phyloP scores from a whole-genome alignment of 2,888 invertebrate genomes.

The Mythimna pallens region DNA sequence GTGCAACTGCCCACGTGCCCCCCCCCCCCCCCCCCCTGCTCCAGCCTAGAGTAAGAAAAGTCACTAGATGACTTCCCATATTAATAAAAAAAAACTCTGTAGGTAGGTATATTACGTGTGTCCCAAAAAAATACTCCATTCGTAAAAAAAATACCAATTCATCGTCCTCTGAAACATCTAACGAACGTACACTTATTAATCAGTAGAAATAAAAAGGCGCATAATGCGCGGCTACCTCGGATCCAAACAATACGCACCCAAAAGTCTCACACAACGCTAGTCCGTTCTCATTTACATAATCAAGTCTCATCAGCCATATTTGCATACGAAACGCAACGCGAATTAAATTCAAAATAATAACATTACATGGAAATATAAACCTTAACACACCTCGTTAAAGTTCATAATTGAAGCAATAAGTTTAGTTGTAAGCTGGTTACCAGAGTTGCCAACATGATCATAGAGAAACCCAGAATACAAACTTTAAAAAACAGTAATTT shows the following conservation, averaged over 20 bases:
- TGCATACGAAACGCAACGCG: constrained; percentile 84
- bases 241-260: constrained; percentile 76
- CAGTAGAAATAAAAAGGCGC: constrained; percentile 59
- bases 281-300: constrained; percentile 84
- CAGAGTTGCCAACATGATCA: background rate
- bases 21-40: too few species aligned
- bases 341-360: constrained; percentile 80
- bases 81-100: too few species aligned
- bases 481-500: too few species aligned
- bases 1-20: too few species aligned
- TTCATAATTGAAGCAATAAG: constrained; percentile 50
- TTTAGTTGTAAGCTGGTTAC: constrained; percentile 50
- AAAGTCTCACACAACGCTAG: constrained; percentile 73
- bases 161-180: constrained; percentile 28
- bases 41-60: too few species aligned
- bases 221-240: constrained; percentile 63
- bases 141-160: background rate
- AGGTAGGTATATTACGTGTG: too few species aligned
- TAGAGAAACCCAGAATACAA: background rate
- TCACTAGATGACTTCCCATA: too few species aligned
- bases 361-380: constrained; percentile 55
- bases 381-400: constrained; percentile 59
- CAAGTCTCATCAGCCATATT: constrained; percentile 86
- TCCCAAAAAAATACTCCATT: too few species aligned
- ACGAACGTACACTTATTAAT: constrained; percentile 47